Conservation (phyloP, 1,140 invertebrate genomes). For the Triops longicaudatus region DNA sequence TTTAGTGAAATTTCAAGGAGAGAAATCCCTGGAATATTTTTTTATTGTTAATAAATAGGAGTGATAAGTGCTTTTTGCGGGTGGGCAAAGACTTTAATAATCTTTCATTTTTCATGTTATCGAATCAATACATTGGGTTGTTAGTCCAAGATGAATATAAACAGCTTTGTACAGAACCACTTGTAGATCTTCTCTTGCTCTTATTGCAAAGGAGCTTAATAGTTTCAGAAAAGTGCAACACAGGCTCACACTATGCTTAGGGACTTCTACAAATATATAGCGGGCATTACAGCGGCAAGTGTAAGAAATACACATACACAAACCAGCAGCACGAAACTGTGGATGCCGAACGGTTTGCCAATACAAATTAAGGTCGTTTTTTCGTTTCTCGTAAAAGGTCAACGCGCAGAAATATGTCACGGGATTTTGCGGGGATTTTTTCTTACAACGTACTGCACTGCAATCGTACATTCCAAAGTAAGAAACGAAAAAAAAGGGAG, state of each 20-base stretch:
- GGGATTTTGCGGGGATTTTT: too few species aligned
- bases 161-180: background rate
- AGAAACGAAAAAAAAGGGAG: too few species aligned
- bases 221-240: background rate
- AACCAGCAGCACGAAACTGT: background rate
- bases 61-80: background rate
- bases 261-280: background rate
- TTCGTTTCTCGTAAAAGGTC: background rate
- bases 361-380: background rate
- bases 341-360: background rate
- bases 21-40: too few species aligned
- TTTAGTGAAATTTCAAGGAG: too few species aligned
- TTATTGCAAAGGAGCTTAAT: conserved; percentile 1
- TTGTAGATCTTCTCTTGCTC: conserved; percentile 6
- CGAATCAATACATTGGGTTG: background rate
- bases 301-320: conserved; percentile 1
- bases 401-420: too few species aligned
- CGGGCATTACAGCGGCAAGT: background rate
- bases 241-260: background rate
- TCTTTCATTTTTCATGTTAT: conserved; percentile 2
- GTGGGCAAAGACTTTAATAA: background rate
- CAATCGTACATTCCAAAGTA: too few species aligned
- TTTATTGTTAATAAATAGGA: too few species aligned
- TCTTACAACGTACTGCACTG: too few species aligned
- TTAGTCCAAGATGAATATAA: background rate